Conservation (phyloP, 2,113 vertebrate species). For the Pangasianodon gigas region DNA sequence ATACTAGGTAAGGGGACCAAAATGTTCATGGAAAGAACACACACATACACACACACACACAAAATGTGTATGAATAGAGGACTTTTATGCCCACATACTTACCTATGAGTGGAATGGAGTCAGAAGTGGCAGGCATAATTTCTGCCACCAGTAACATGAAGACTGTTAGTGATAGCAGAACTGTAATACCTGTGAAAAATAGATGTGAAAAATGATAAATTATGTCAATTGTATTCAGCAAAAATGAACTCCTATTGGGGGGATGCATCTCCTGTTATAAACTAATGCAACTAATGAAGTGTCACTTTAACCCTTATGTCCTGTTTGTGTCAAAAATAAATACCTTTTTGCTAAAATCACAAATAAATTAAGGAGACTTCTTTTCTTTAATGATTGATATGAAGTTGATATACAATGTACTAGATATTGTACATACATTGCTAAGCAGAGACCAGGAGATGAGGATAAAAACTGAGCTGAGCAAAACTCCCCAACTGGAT, state of each 20-base stretch:
- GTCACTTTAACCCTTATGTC: not conserved
- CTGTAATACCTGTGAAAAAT: conserved; percentile 58
- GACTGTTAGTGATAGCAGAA: conserved; percentile 64
- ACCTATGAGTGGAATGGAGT: conserved; percentile 68
- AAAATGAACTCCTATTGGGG: not conserved
- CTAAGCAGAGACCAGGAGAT: not conserved
- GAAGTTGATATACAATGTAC: not conserved
- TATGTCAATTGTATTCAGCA: not conserved
- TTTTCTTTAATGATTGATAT: not conserved
- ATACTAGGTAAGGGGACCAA: not conserved
- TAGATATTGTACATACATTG: not conserved
- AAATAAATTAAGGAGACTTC: not conserved
- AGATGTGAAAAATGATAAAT: not conserved
- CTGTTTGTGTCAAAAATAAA: not conserved
- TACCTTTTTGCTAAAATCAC: not conserved
- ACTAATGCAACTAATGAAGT: not conserved
- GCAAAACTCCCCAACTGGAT: not conserved
- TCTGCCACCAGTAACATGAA: conserved; percentile 66
- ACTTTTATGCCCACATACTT: conserved; percentile 7
- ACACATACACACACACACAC: not conserved
- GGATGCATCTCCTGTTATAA: not conserved
- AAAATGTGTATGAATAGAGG: not conserved
- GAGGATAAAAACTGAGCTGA: not conserved
- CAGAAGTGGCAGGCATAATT: conserved; percentile 65
- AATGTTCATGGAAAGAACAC: not conserved